Evolutionary conservation across 2,113 vertebrate species (phyloP), one percentile per base, ranked within the genome.

Genomic region (Nothoprocta perdicaria): DNA sequence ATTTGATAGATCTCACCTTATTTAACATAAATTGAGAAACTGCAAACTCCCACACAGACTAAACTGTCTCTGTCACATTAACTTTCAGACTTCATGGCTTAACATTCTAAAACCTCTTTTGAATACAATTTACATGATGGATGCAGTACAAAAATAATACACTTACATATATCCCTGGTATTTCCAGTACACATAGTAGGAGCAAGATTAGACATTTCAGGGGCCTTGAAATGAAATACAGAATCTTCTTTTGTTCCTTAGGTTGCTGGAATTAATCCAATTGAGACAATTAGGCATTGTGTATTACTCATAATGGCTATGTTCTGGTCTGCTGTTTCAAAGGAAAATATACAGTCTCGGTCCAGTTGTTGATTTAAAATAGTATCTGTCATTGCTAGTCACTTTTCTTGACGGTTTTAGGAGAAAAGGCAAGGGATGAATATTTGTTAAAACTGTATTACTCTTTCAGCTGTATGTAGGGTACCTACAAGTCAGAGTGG

Each of bases 161-260:
- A 33, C 31, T 57, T 7, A 3, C 50, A 2, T 41, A 41, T 43
- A 52, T 19, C 5, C 3, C 35, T 68, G 19, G 6, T 24, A 27
- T 31, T 3, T 7, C 17, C 8, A 74, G 29, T 8, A 41, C 3
- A 35, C 14, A 9, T 21, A 71, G 13, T 23, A 15, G 14, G 9
- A 89, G 17, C 14, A 6, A 68, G 14, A 62, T 57, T 17, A 73
- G 38, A 21, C 3, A 35, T 76, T 79, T 68, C 13, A 40, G 11
- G 3, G 18, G 4, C 1, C 24, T 68, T 8, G 3, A 26, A 55
- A 50, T 75, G n/a, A 61, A 85, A 67, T 14, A 26, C 8, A 75
- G 23, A 3, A 67, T 9, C 8, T 65, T 79, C 2, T 2, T 1
- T 18, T 61, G 4, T 9, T 9, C 66, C 48, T 23, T 1, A 23